A percentile compares a stretch with the other conserved stretches of the same genome.
phyloP scores from a whole-genome alignment of 2,113 vertebrate species.

The Pelvicachromis taeniatus region DNA sequence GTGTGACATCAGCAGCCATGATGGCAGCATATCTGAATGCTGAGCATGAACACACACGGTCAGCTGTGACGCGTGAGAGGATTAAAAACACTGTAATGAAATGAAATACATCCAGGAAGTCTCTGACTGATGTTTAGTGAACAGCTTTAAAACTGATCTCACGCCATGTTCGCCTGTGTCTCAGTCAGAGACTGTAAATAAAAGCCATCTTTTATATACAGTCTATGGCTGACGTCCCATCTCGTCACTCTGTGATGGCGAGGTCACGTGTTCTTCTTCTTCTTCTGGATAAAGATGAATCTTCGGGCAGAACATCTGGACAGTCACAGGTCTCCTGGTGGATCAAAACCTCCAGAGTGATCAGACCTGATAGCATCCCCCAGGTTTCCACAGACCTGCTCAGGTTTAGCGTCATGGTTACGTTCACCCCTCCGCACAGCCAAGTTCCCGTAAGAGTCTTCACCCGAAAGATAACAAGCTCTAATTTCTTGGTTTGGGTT shows the following conservation, averaged over 20 bases:
- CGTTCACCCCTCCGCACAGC: fast-evolving
- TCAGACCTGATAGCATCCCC: background rate
- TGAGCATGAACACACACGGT: background rate
- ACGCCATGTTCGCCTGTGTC: background rate
- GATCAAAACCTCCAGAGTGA: background rate
- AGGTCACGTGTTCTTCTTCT: background rate
- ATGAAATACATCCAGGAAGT: fast-evolving
- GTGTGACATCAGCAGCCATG: background rate
- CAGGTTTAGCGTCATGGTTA: fast-evolving
- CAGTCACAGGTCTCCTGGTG: background rate
- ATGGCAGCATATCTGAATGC: background rate
- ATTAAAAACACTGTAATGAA: background rate
- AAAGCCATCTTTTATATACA: background rate
- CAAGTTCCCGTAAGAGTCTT: fast-evolving
- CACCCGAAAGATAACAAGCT: background rate
- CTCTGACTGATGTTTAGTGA: background rate
- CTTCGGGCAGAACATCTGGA: fast-evolving
- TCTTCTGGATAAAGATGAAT: background rate
- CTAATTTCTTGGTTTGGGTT: fast-evolving
- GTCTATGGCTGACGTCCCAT: fast-evolving
- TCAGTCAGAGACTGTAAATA: background rate
- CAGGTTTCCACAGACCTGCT: no score
- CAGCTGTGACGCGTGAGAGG: background rate
- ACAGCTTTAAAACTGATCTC: background rate
- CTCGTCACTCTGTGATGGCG: fast-evolving